Evolutionary conservation across 2,113 vertebrate species (phyloP).

Genomic region (Ochotona princeps): DNA sequence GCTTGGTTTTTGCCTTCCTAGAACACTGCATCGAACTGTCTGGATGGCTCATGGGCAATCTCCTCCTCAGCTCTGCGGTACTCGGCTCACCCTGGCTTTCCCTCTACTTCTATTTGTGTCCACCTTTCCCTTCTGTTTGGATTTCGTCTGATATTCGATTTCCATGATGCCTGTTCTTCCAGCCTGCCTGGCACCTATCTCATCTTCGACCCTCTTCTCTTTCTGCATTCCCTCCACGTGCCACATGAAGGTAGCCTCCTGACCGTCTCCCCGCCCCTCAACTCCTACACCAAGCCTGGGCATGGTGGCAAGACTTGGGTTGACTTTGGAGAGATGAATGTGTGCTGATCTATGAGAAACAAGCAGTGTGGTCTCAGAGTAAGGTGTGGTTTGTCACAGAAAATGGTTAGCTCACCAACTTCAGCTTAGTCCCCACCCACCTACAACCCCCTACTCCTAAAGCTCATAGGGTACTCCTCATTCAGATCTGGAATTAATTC

Average conservation of each 20-base stretch:
- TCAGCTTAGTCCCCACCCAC: background rate
- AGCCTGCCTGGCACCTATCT: background rate
- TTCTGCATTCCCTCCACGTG: background rate
- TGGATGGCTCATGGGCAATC: background rate
- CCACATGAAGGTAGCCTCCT: background rate
- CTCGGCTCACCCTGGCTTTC: background rate
- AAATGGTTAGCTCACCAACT: background rate
- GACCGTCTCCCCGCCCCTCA: background rate
- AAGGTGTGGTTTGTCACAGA: background rate
- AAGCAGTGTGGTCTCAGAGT: background rate
- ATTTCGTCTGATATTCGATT: background rate
- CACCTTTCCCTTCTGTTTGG: background rate
- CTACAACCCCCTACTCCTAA: background rate
- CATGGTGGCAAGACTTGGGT: background rate
- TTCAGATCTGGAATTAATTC: background rate
- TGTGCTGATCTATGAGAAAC: slow-evolving; percentile 9
- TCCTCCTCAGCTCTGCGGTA: background rate
- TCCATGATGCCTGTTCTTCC: background rate
- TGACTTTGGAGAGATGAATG: background rate
- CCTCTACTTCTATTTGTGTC: background rate
- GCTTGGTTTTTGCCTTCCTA: background rate
- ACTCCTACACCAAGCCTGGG: background rate
- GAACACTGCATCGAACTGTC: background rate
- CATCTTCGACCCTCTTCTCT: background rate
- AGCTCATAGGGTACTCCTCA: background rate